Conservation (phyloP, 1,140 invertebrate genomes). For the Polypedilum pembai region DNA sequence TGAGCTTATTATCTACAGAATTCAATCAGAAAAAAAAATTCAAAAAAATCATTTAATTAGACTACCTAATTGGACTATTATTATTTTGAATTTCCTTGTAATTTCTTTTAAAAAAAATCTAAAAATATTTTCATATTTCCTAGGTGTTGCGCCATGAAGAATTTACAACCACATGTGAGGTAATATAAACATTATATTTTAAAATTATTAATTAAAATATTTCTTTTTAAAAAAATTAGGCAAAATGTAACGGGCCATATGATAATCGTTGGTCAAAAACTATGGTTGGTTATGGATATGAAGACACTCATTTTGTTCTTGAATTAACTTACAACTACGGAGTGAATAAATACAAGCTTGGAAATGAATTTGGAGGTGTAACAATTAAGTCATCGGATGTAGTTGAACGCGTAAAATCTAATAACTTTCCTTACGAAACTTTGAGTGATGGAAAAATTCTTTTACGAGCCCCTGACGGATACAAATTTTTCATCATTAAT, state of each 20-base stretch:
- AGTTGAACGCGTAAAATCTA: constrained; percentile 60
- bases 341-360: constrained; percentile 69
- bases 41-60: too few relatives aligned
- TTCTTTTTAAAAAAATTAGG: background rate
- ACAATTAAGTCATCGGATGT: constrained; percentile 72
- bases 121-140: too few relatives aligned
- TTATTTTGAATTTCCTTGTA: too few relatives aligned
- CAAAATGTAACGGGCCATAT: constrained; percentile 63
- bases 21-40: too few relatives aligned
- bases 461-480: constrained; percentile 81
- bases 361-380: constrained; percentile 84
- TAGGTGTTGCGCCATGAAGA: constrained; percentile 94
- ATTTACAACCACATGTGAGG: constrained; percentile 91
- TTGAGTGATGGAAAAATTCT: constrained; percentile 42
- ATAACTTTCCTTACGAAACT: constrained; percentile 44
- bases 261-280: constrained; percentile 98
- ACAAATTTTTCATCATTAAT: constrained; percentile 74
- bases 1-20: too few relatives aligned
- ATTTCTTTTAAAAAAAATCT: too few relatives aligned
- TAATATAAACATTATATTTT: constrained; percentile 85
- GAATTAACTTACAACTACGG: constrained; percentile 98
- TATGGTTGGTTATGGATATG: constrained; percentile 96
- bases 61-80: too few relatives aligned
- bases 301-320: constrained; percentile 91
- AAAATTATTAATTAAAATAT: constrained; percentile 29